These are phyloP conservation scores for Drosophila meridionalis DNA, from an alignment of 2,888 invertebrate species.

Conservation along the genomic window DNA sequence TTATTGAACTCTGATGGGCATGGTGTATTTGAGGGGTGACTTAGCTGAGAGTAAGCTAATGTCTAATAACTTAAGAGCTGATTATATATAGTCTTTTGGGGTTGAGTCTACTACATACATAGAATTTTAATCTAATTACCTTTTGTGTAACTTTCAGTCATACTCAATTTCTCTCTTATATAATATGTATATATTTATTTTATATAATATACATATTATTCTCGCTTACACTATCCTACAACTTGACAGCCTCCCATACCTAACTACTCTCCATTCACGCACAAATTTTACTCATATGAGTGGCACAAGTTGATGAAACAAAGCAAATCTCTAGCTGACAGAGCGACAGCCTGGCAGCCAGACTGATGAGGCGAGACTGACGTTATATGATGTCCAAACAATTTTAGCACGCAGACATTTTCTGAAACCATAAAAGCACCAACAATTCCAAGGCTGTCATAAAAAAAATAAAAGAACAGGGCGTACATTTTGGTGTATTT, in stretches of 20 bases:
- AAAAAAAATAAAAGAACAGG: slow-evolving; percentile 45
- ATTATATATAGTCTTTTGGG: neutral
- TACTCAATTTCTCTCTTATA: too few species aligned
- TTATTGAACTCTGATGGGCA: neutral
- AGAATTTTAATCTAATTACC: too few species aligned
- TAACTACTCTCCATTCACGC: slow-evolving; percentile 61
- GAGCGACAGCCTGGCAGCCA: slow-evolving; percentile 20
- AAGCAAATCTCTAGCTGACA: slow-evolving; percentile 49
- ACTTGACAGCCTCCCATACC: slow-evolving; percentile 40
- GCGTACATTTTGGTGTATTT: neutral
- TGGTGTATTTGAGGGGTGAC: neutral
- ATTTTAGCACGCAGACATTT: slow-evolving; percentile 31
- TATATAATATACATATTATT: neutral
- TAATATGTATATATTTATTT: neutral
- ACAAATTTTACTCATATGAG: slow-evolving; percentile 55
- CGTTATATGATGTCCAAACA: slow-evolving; percentile 9
- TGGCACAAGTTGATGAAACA: slow-evolving; percentile 65
- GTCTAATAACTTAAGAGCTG: neutral
- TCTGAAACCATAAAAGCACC: slow-evolving; percentile 10
- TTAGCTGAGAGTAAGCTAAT: neutral
- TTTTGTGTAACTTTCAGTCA: neutral
- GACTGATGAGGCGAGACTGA: slow-evolving; percentile 20
- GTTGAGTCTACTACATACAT: neutral
- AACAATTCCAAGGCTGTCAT: slow-evolving; percentile 42
- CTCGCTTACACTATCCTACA: neutral